These are phyloP conservation scores for Tamias sibiricus DNA, from an alignment of 2,113 vertebrate genomes.

Conservation along the genomic window DNA sequence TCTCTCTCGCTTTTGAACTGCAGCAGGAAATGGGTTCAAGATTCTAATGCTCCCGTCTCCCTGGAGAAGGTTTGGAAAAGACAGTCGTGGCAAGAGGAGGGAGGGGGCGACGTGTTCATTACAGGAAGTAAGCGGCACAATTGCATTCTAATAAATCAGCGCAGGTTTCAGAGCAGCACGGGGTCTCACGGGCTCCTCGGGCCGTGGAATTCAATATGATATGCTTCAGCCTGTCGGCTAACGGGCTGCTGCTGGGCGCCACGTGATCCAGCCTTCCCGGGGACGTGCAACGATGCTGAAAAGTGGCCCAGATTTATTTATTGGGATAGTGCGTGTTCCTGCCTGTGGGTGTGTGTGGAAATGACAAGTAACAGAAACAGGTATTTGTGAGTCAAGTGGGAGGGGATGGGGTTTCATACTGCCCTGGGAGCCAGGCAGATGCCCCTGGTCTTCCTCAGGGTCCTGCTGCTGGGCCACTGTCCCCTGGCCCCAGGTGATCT, in stretches of 20 bases:
- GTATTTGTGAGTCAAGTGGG: conserved; percentile 58
- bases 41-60: neutral
- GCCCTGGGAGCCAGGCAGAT: too few species aligned
- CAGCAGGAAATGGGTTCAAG: neutral
- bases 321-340: neutral
- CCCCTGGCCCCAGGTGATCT: neutral
- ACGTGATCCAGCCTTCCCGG: conserved; percentile 76
- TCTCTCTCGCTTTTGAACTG: neutral
- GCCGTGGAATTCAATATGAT: conserved; percentile 82
- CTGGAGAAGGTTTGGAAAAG: neutral
- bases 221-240: conserved; percentile 83
- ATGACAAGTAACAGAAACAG: conserved; percentile 51
- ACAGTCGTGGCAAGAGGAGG: neutral
- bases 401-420: fast-evolving
- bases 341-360: conserved; percentile 67
- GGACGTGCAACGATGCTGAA: conserved; percentile 81
- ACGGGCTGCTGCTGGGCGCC: conserved; percentile 80
- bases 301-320: conserved; percentile 85
- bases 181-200: conserved; percentile 65
- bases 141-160: conserved; percentile 70
- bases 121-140: neutral
- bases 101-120: neutral
- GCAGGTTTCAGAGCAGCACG: conserved; percentile 69
- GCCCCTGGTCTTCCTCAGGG: neutral
- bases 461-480: fast-evolving